These are phyloP conservation scores for Desoria tigrina DNA, from an alignment of 2,888 invertebrate genomes.

Conservation along the genomic window DNA sequence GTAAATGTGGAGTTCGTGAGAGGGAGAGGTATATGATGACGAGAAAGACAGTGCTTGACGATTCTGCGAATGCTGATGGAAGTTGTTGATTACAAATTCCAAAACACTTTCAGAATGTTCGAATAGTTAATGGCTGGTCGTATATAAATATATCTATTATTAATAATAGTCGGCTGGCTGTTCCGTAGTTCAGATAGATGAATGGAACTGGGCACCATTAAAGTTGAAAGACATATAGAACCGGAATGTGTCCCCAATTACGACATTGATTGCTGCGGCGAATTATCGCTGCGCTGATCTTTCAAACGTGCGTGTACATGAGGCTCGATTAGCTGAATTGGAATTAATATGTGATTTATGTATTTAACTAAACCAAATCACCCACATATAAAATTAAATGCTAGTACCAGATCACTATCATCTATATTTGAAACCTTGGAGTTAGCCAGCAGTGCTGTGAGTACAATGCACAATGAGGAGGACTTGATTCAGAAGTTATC, in stretches of 20 bases:
- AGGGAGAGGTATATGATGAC: conserved; percentile 1
- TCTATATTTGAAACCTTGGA: no score
- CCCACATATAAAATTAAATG: no score
- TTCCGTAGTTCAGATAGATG: neutral
- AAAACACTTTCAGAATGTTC: neutral
- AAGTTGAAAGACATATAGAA: no score
- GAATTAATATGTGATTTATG: no score
- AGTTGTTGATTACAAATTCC: neutral
- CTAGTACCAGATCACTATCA: no score
- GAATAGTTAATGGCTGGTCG: neutral
- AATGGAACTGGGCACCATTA: no score
- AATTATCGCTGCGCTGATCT: no score
- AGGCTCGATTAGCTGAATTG: no score
- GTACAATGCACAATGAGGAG: neutral
- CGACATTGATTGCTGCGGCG: no score
- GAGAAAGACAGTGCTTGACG: neutral
- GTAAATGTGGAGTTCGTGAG: conserved; percentile 6
- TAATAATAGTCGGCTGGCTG: neutral
- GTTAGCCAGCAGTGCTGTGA: neutral
- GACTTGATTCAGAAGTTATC: neutral
- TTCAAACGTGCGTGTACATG: no score
- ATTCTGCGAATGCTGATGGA: neutral
- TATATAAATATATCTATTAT: neutral
- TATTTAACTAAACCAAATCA: no score
- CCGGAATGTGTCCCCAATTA: no score